phyloP scores from a whole-genome alignment of 2,113 vertebrate genomes.

The Illadopsis cleaveri region DNA sequence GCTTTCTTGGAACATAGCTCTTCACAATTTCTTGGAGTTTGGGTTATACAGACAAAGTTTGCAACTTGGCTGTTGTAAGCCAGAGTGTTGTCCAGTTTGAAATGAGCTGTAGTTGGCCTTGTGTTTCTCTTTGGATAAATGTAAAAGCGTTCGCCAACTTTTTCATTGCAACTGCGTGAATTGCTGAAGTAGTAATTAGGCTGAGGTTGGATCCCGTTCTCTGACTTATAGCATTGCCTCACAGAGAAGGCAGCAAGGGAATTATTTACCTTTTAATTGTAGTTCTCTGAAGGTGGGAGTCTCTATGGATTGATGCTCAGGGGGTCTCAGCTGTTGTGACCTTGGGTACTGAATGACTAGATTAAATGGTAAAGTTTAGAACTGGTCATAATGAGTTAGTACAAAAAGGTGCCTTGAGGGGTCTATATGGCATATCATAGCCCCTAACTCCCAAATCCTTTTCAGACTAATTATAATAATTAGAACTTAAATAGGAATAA shows the following conservation, averaged over 20 bases:
- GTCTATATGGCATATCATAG: slow-evolving; percentile 49
- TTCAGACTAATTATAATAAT: slow-evolving; percentile 59
- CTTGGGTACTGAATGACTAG: slow-evolving; percentile 42
- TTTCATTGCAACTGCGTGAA: background rate
- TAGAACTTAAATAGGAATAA: slow-evolving; percentile 66
- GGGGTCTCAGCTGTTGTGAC: slow-evolving; percentile 37
- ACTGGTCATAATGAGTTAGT: slow-evolving; percentile 49
- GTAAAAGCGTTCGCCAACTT: background rate
- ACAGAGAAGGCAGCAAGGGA: slow-evolving; percentile 59
- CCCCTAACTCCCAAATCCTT: slow-evolving; percentile 70
- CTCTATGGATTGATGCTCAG: slow-evolving; percentile 52
- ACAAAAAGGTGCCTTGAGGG: slow-evolving; percentile 39
- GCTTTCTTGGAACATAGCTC: background rate
- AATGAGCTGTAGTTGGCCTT: background rate
- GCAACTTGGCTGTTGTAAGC: background rate
- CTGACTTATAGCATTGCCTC: slow-evolving; percentile 55
- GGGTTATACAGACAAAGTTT: background rate
- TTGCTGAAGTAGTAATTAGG: slow-evolving; percentile 43
- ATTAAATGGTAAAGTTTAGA: slow-evolving; percentile 48
- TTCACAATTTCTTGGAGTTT: background rate
- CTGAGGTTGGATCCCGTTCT: slow-evolving; percentile 36
- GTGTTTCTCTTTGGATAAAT: background rate
- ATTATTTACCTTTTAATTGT: slow-evolving; percentile 75
- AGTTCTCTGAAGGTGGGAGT: slow-evolving; percentile 66
- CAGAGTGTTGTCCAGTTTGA: background rate